phyloP scores from a whole-genome alignment of 2,888 invertebrate genomes.

The Agrilus biguttatus region DNA sequence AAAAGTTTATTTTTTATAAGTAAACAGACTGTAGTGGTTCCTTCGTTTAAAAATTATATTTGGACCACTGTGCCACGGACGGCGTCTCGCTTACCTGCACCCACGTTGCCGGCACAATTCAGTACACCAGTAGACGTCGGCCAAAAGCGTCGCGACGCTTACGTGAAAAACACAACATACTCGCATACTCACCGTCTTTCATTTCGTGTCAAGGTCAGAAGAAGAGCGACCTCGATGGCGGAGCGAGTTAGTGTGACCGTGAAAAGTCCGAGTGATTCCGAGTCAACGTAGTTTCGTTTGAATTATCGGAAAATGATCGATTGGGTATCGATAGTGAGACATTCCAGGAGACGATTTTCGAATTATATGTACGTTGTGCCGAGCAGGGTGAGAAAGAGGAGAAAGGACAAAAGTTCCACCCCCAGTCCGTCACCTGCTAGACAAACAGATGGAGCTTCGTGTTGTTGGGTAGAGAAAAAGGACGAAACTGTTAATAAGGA shows the following conservation, averaged over 20 bases:
- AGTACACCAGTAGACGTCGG: constrained; percentile 13
- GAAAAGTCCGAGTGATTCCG: too few species aligned
- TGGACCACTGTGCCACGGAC: too few species aligned
- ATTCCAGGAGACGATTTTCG: constrained; percentile 54
- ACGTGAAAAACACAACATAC: too few species aligned
- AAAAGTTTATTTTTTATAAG: too few species aligned
- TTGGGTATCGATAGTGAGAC: constrained; percentile 63
- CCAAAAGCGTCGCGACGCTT: too few species aligned
- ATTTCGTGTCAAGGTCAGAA: not conserved
- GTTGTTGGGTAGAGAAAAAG: constrained; percentile 30
- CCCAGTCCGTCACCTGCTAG: constrained; percentile 2
- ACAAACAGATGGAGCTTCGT: constrained; percentile 20
- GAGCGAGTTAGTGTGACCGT: too few species aligned
- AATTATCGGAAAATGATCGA: constrained; percentile 44
- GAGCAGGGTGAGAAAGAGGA: constrained; percentile 45
- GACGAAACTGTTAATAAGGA: constrained; percentile 15
- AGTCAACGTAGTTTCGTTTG: not conserved
- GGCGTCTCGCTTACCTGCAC: constrained; percentile 9
- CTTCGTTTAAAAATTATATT: too few species aligned
- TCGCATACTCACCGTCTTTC: too few species aligned
- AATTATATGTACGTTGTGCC: constrained; percentile 54
- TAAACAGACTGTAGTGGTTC: too few species aligned
- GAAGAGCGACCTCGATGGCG: too few species aligned
- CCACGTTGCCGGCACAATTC: constrained; percentile 11
- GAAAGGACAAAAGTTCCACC: constrained; percentile 23